These are phyloP conservation scores for Glossophaga mutica DNA, from an alignment of 2,797 vertebrate species.

Conservation along the genomic window DNA sequence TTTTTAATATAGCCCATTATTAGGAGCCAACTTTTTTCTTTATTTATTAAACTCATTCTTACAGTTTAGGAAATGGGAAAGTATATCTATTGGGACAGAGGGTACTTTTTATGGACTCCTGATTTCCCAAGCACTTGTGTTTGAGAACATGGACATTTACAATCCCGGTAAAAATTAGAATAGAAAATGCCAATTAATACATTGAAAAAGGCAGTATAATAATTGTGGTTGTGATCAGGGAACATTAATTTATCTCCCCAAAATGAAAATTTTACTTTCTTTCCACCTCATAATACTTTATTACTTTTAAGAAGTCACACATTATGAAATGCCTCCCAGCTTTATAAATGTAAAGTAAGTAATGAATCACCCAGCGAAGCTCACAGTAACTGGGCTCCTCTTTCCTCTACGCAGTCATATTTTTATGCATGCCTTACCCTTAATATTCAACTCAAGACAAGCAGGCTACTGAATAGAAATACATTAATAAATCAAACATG, in stretches of 20 bases:
- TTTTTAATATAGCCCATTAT: background rate
- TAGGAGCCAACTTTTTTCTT: background rate
- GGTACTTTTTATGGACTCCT: background rate
- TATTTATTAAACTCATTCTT: background rate
- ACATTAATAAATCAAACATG: constrained; percentile 40
- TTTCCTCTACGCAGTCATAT: background rate
- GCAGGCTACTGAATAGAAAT: background rate
- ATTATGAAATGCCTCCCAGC: background rate
- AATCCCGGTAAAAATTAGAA: background rate
- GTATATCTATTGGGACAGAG: background rate
- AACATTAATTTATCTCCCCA: background rate
- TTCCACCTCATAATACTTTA: constrained; percentile 1
- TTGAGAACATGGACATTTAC: background rate
- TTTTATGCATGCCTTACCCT: background rate
- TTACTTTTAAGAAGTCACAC: constrained; percentile 8
- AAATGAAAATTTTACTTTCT: background rate
- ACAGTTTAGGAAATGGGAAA: background rate
- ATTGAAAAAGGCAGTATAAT: background rate
- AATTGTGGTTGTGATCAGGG: background rate
- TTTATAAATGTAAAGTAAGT: background rate
- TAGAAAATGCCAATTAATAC: background rate
- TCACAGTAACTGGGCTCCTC: background rate
- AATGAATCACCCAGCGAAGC: background rate
- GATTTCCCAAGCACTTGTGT: background rate
- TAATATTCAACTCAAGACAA: constrained; percentile 24